phyloP scores from a whole-genome alignment of 1,140 invertebrate species.

The Macrobrachium nipponense region DNA sequence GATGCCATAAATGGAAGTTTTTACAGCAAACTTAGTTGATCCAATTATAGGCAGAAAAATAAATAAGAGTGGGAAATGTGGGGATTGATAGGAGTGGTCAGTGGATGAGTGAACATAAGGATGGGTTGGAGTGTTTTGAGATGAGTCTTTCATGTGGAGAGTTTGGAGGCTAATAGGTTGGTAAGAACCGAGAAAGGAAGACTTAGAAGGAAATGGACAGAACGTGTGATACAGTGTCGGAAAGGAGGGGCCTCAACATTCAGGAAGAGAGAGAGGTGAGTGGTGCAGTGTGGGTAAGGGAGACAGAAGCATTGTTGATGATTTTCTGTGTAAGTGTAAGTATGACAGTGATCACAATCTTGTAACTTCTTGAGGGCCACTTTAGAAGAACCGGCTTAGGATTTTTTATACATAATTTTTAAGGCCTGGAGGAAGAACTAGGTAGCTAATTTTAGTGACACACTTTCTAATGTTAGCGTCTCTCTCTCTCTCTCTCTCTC shows the following conservation, averaged over 20 bases:
- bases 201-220: background rate
- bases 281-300: background rate
- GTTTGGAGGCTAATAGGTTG: background rate
- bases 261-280: slow-evolving; percentile 22
- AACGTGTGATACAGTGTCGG: background rate
- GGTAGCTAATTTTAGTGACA: too few relatives aligned
- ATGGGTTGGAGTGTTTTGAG: background rate
- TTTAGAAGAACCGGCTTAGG: too few relatives aligned
- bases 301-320: background rate
- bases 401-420: too few relatives aligned
- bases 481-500: too few relatives aligned
- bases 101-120: background rate
- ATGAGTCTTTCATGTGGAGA: background rate
- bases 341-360: too few relatives aligned
- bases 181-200: background rate
- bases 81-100: background rate
- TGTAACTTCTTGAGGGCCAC: too few relatives aligned
- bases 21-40: too few relatives aligned
- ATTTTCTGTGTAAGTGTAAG: too few relatives aligned
- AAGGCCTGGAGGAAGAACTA: too few relatives aligned
- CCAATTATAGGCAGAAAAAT: too few relatives aligned
- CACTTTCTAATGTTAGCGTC: background rate
- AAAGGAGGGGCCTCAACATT: background rate
- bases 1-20: too few relatives aligned
- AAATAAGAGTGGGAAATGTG: too few relatives aligned